phyloP scores from a whole-genome alignment of 2,888 invertebrate genomes.

The Cataglyphis rosenhaueri region DNA sequence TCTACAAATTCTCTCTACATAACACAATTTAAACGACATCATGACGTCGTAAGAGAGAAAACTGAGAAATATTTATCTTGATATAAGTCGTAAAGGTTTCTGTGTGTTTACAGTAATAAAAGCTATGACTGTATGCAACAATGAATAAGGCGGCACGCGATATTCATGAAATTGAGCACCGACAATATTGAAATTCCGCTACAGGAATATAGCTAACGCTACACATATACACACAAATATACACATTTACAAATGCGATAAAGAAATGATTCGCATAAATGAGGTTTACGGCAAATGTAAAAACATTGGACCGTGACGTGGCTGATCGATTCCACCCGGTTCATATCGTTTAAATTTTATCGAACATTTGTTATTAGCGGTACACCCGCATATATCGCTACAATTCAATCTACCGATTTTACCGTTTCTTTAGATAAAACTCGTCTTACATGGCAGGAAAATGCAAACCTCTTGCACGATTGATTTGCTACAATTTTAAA shows the following conservation, averaged over 20 bases:
- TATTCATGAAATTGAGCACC: slow-evolving; percentile 42
- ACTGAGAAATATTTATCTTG: slow-evolving; percentile 19
- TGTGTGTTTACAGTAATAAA: neutral
- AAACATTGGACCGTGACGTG: slow-evolving; percentile 3
- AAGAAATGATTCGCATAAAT: slow-evolving; percentile 3
- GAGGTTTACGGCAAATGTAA: slow-evolving; percentile 13
- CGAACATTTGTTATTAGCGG: slow-evolving; percentile 36
- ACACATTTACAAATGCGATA: neutral
- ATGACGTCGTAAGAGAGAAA: neutral
- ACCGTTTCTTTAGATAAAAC: slow-evolving; percentile 22
- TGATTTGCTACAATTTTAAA: neutral
- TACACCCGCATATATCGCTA: slow-evolving; percentile 32
- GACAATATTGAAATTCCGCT: slow-evolving; percentile 33
- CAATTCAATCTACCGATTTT: slow-evolving; percentile 28
- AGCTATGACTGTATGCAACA: slow-evolving; percentile 27
- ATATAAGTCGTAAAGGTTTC: neutral
- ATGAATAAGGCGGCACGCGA: slow-evolving; percentile 33
- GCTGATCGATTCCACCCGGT: slow-evolving; percentile 37
- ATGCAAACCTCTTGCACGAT: neutral
- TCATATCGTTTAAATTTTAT: slow-evolving; percentile 25
- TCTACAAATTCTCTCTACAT: neutral
- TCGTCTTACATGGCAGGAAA: neutral
- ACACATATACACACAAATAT: neutral
- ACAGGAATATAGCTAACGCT: neutral
- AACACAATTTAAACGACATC: neutral